These are phyloP conservation scores for Montipora foliosa DNA, from an alignment of 64 coral and sea anemone species.

Conservation along the genomic window DNA sequence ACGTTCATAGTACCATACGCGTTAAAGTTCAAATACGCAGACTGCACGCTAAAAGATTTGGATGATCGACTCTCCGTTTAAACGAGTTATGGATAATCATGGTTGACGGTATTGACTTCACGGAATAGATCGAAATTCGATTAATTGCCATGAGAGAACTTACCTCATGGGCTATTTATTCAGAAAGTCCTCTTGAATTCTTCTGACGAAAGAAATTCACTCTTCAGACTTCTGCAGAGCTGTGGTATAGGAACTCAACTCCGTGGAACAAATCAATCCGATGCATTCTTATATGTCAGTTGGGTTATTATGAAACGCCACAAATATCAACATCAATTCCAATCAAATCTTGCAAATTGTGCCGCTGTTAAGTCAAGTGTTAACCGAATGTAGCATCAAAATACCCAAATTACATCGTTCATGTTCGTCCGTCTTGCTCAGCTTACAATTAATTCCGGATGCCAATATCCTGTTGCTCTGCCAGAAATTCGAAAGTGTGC, in stretches of 20 bases:
- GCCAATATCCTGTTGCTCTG: slow-evolving; percentile 15
- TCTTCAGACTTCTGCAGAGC: neutral
- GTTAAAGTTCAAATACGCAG: too few species aligned
- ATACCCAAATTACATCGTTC: too few species aligned
- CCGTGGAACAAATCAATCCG: neutral
- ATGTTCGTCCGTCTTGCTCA: neutral
- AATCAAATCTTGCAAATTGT: neutral
- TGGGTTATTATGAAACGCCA: neutral
- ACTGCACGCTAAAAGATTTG: too few species aligned
- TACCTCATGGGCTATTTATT: neutral
- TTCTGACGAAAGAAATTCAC: neutral
- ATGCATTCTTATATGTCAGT: neutral
- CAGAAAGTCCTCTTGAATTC: neutral
- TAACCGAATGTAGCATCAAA: neutral
- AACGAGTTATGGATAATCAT: too few species aligned
- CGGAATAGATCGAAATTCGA: neutral
- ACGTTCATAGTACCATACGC: too few species aligned
- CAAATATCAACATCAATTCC: neutral
- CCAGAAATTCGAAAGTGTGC: slow-evolving; percentile 12
- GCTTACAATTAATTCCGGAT: neutral
- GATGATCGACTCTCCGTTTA: too few species aligned
- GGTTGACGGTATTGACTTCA: too few species aligned
- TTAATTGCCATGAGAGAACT: neutral
- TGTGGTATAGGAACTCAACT: neutral
- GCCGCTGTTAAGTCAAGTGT: neutral